Evolutionary conservation across 2,113 vertebrate genomes (phyloP), one percentile per base, ranked within the genome.

Genomic region (Peucedramus taeniatus): DNA sequence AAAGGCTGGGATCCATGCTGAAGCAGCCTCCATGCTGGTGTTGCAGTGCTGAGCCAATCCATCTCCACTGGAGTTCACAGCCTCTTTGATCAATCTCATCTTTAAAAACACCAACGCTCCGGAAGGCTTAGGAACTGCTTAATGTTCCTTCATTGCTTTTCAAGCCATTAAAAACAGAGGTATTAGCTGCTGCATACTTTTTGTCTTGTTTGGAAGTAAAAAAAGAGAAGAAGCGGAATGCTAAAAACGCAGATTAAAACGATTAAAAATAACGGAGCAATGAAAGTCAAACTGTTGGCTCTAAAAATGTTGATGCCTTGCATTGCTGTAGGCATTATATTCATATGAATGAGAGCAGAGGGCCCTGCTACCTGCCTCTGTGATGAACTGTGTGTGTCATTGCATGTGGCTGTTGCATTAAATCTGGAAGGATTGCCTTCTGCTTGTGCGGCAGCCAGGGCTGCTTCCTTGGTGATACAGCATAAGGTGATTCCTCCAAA

Each of bases 61-160:
- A 92, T 96, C 94, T 94, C 96, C 93, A 96, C 95, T 81, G 66
- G 90, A 93, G 92, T 92, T 89, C 93, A 88, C 86, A 96, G 90
- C 72, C 90, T 88, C 71, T 96, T 97, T 96, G 96, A 96, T 96
- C 93, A 96, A 96, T 93, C 72, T 89, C 94, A 81, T 95, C 94
- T 93, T 94, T 93, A 95, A 93, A 96, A 96, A 92, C 53, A 96
- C 94, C 90, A 75, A 0, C 22, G 83, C 85, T 93, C 85, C 3
- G 15, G 72, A 93, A 95, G 87, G 69, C 93, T 94, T 0, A 0
- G 88, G 60, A 94, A 27, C 83, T 94, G 92, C 90, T 83, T 93
- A 96, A 96, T 92, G 88, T 71, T 91, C 92, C 85, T 83, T 93
- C 90, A 60, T 93, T 95, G 94, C 81, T 96, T 93, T 91, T 49